phyloP scores from a whole-genome alignment of 2,113 vertebrate species.

The Calyptommatus sinebrachiatus region DNA sequence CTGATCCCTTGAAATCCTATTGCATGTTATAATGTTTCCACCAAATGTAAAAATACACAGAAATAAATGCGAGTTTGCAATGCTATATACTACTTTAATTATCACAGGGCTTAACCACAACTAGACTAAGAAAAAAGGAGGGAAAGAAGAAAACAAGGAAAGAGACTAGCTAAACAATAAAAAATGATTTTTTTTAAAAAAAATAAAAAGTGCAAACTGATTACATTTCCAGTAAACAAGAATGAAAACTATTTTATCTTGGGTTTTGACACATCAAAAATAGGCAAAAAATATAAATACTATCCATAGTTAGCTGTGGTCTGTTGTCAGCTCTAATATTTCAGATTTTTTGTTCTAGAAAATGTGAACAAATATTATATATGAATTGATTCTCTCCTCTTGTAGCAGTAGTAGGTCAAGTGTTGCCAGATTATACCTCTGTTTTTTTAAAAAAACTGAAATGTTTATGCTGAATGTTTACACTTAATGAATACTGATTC shows the following conservation, averaged over 20 bases:
- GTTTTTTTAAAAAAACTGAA: slow-evolving; percentile 64
- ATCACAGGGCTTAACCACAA: slow-evolving; percentile 63
- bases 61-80: slow-evolving; percentile 49
- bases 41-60: slow-evolving; percentile 40
- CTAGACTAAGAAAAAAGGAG: slow-evolving; percentile 64
- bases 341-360: slow-evolving; percentile 61
- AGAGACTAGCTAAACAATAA: slow-evolving; percentile 19
- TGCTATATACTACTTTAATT: slow-evolving; percentile 62
- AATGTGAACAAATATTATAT: slow-evolving; percentile 49
- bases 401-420: slow-evolving; percentile 24
- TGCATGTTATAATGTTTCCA: slow-evolving; percentile 19
- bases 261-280: slow-evolving; percentile 75
- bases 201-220: slow-evolving; percentile 67
- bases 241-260: slow-evolving; percentile 69
- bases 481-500: slow-evolving; percentile 75
- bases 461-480: slow-evolving; percentile 67
- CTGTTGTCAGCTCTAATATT: slow-evolving; percentile 64
- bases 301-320: slow-evolving; percentile 65
- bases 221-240: slow-evolving; percentile 81
- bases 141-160: slow-evolving; percentile 68
- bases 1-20: slow-evolving; percentile 43
- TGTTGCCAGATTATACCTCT: slow-evolving; percentile 55
- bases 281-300: slow-evolving; percentile 74
- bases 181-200: slow-evolving; percentile 59
- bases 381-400: slow-evolving; percentile 33